A percentile compares a stretch with the other conserved stretches of the same genome.
These are phyloP conservation scores for Herminia tarsipennalis DNA, from an alignment of 2,888 invertebrate species.

Conservation along the genomic window DNA sequence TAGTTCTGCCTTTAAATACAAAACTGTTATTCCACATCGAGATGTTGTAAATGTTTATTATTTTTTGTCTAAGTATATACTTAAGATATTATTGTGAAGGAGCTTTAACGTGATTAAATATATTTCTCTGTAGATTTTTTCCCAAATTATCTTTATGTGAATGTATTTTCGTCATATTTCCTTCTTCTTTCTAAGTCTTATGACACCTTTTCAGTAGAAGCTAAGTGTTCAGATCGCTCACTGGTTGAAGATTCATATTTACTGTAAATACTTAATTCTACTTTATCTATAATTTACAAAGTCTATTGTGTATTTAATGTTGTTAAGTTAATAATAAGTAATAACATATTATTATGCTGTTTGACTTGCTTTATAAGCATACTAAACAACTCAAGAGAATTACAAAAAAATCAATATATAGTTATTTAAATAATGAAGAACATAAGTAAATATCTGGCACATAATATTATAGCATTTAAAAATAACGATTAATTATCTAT, in stretches of 20 bases:
- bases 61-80: background rate
- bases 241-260: slow-evolving; percentile 32
- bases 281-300: slow-evolving; percentile 18
- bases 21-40: slow-evolving; percentile 2
- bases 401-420: background rate
- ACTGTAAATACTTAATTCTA: slow-evolving; percentile 45
- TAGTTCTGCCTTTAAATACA: too few species aligned
- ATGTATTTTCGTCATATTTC: background rate
- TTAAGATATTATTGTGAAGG: slow-evolving; percentile 6
- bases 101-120: slow-evolving; percentile 13
- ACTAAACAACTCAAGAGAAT: slow-evolving; percentile 4
- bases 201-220: background rate
- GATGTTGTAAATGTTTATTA: background rate
- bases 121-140: background rate
- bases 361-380: slow-evolving; percentile 10
- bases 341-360: slow-evolving; percentile 6
- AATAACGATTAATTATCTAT: background rate
- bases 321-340: slow-evolving; percentile 34
- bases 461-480: background rate
- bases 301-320: slow-evolving; percentile 10
- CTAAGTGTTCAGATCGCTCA: slow-evolving; percentile 21
- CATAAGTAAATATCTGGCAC: too few species aligned
- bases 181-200: background rate
- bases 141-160: too few species aligned
- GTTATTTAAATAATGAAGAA: background rate